Evolutionary conservation across 2,888 invertebrate genomes (phyloP).

Genomic region (Agonopterix subpropinquella): DNA sequence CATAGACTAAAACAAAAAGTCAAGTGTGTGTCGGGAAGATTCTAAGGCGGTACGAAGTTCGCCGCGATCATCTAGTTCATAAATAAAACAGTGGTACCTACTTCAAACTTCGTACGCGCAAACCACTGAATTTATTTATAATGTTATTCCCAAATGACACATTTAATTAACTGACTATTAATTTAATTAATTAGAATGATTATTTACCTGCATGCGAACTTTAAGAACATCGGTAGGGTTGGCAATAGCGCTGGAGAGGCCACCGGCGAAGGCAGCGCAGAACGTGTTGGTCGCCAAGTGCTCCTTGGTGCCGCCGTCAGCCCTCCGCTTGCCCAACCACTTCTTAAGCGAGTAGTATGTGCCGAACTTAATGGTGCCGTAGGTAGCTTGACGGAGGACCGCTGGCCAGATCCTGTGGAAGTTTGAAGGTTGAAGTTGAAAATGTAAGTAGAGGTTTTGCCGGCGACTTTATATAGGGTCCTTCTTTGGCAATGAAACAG

Average conservation of each 20-base stretch:
- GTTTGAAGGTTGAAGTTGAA: too few species aligned
- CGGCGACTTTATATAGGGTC: neutral
- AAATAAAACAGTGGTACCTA: too few species aligned
- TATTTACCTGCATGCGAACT: slow-evolving; percentile 91
- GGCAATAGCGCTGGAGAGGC: slow-evolving; percentile 95
- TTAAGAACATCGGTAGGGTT: slow-evolving; percentile 98
- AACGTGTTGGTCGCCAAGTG: slow-evolving; percentile 81
- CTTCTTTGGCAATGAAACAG: neutral
- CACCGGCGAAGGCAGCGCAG: slow-evolving; percentile 90
- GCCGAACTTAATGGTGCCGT: slow-evolving; percentile 97
- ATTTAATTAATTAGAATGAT: neutral
- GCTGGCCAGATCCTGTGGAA: slow-evolving; percentile 90
- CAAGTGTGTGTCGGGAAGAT: too few species aligned
- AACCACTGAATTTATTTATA: too few species aligned
- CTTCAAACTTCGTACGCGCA: too few species aligned
- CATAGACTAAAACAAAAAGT: too few species aligned
- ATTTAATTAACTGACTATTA: too few species aligned
- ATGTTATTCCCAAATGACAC: too few species aligned
- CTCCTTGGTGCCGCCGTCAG: slow-evolving; percentile 66
- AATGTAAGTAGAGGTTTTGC: neutral
- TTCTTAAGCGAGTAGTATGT: slow-evolving; percentile 94
- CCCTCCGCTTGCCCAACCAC: slow-evolving; percentile 74
- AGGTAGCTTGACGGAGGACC: slow-evolving; percentile 93
- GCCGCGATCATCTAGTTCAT: too few species aligned
- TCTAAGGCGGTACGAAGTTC: too few species aligned